phyloP scores from a whole-genome alignment of 2,113 vertebrate genomes.

The Tinamus guttatus region DNA sequence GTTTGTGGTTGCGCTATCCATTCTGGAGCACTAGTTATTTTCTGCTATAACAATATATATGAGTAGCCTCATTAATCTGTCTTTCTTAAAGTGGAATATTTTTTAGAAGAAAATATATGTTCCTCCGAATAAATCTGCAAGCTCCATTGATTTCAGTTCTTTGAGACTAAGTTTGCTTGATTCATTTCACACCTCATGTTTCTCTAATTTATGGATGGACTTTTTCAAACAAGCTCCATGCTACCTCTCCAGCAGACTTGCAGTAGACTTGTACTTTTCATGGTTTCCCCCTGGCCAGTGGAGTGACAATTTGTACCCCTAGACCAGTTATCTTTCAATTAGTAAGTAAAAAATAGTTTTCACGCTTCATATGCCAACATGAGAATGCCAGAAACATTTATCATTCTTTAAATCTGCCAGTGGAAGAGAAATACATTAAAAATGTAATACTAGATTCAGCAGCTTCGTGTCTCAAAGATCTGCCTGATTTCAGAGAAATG shows the following conservation, averaged over 20 bases:
- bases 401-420: conserved; percentile 40
- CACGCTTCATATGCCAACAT: conserved; percentile 41
- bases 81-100: background rate
- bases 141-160: background rate
- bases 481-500: background rate
- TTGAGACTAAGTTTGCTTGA: background rate
- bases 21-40: background rate
- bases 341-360: conserved; percentile 71
- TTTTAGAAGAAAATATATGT: background rate
- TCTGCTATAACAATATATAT: background rate
- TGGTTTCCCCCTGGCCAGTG: background rate
- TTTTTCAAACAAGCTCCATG: background rate
- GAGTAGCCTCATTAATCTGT: background rate
- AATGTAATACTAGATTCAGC: background rate
- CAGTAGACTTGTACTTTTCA: background rate
- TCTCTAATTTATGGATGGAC: background rate
- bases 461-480: background rate
- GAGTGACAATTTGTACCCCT: conserved; percentile 32
- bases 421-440: conserved; percentile 3
- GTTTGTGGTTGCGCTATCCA: background rate
- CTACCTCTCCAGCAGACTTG: background rate
- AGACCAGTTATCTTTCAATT: conserved; percentile 65
- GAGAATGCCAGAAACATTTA: conserved; percentile 36
- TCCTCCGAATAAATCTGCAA: background rate
- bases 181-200: background rate